Base-by-base conservation (phyloP, 35 echinoderm and acorn worm species). In the Chiridota heheva region DNA sequence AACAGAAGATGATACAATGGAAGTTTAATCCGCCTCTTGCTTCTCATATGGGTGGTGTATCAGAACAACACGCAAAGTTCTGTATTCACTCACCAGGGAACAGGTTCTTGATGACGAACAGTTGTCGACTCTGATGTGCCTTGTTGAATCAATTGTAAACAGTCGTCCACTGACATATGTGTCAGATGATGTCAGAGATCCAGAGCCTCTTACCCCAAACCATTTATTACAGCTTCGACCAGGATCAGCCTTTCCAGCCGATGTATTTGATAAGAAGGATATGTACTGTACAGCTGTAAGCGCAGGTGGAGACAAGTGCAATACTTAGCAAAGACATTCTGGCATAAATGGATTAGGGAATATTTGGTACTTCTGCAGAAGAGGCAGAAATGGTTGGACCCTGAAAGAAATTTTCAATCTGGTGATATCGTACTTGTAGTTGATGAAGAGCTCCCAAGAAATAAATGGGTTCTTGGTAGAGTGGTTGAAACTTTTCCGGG, bases 311-410 rank as follows among this genome's bases (percentile, higher is more conserved):
- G 78, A 20, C 41, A 79, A 36, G 84, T 93, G 7, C 76, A 93
- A 67, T 67, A 93, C 35, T 48, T 93, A 18, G 37, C 39, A 1
- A 93, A 93, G 68, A 62, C 86, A 57, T 83, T 93, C 44, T 87
- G 90, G 90, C 36, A 13, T 27, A 68, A 84, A 6, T 93, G 90
- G 90, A 87, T 40, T 48, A 93, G 58, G 46, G 84, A 93, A 42
- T 93, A 75, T 65, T 49, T 93, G 7, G 59, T 49, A 12, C 77
- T 15, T 41, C 69, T 93, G 5, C 84, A 93, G 39, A 25, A 36
- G 0, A 57, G 78, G 36, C 73, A 76, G 28, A 87, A 93, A 57
- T 87, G 84, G 90, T 40, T 44, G 1, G 10, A 7, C 15, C 18
- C 44, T 10, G 2, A 53, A 18, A 18, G 63, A 25, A 74, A 91